A percentile compares a stretch with the other conserved stretches of the same genome.
phyloP scores from a whole-genome alignment of 2,797 vertebrate species.

The Psittacula echo region DNA sequence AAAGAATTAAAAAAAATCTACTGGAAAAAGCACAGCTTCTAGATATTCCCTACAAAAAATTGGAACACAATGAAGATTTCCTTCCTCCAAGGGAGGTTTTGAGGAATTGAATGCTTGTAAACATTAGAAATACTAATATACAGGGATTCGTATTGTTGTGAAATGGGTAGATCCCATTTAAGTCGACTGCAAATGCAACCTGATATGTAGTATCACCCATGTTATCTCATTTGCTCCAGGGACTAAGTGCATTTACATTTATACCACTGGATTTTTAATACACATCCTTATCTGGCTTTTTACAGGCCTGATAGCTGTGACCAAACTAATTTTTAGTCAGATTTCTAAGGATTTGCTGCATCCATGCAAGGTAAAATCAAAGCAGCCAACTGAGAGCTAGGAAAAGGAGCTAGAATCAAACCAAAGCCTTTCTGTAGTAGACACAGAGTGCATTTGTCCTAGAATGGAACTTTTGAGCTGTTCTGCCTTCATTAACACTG shows the following conservation, averaged over 20 bases:
- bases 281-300: background rate
- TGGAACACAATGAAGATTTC: background rate
- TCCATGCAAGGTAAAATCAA: background rate
- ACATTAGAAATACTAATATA: background rate
- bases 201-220: background rate
- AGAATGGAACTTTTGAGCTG: slow-evolving; percentile 13
- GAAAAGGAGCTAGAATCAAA: slow-evolving; percentile 1
- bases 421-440: background rate
- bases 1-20: background rate
- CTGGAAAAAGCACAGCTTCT: background rate
- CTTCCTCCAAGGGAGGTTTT: background rate
- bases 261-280: background rate
- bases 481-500: slow-evolving; percentile 13
- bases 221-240: background rate
- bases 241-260: background rate
- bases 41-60: background rate
- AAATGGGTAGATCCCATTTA: background rate
- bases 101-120: background rate
- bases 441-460: background rate
- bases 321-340: slow-evolving; percentile 46
- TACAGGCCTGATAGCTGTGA: background rate
- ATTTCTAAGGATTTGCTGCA: slow-evolving; percentile 21
- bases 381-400: background rate
- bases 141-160: background rate
- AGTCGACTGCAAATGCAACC: background rate